Evolutionary conservation across 2,888 invertebrate genomes (phyloP), one percentile per base, ranked within the genome.

Genomic region (Drosophila recens): DNA sequence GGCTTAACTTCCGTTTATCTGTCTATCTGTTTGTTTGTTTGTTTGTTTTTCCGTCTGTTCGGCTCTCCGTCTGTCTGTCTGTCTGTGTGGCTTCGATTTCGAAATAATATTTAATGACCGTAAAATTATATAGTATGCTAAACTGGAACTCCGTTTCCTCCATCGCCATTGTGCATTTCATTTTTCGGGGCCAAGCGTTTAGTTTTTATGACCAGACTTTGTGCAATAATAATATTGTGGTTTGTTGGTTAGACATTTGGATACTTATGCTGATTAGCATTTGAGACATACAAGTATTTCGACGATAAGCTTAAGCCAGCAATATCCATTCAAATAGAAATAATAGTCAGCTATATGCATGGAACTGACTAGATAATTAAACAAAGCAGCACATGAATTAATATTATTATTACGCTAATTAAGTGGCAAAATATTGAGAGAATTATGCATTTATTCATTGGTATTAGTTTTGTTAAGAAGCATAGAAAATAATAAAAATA

Each of bases 51-150:
- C 30, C 30, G 40, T 48, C 13, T 48, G n/a, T 53, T 9, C n/a
- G 17, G 51, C 15, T 51, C 20, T 42, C 36, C 38, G 27, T 42
- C 23, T n/a, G n/a, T 30, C 30, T 8, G 40, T 48, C 13, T 46
- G 23, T 53, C 33, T 67, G 65, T 75, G 65, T 54, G 75, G 72
- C 67, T 79, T 87, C 79, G 84, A 89, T 82, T 88, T 82, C 74
- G 62, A 85, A 89, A 87, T 89, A 87, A 87, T 87, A 87, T 81
- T 85, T 89, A 87, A 87, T 89, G 90, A 77, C 88, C 90, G 90
- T 89, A 88, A 87, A 87, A 89, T 87, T 82, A 89, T 87, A 82
- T 80, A 66, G 75, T 73, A 80, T 69, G 71, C 62, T 61, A 71
- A 84, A 76, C 73, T 74, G 78, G 56, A 72, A 64, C 54, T 83